Evolutionary conservation across 2,888 invertebrate species (phyloP), one percentile per base, ranked within the genome.

Genomic region (Drosophila seclusa): DNA sequence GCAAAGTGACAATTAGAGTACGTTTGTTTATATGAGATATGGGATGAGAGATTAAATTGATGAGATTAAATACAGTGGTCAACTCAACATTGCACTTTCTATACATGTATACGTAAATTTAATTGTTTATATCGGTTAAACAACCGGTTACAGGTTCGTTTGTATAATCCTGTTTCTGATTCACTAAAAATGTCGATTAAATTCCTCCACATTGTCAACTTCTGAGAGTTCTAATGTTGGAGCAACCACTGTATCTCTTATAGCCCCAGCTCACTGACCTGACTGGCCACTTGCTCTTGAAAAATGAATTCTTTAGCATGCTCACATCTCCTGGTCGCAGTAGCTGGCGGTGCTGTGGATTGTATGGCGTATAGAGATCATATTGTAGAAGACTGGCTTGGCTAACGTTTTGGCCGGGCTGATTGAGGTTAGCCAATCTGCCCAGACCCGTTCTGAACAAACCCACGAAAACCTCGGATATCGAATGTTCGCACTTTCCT

Each of bases 211-310:
- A 29, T 50, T 29, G 18, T 13, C n/a, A 11, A n/a, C n/a, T 6
- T n/a, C 4, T 13, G 7, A 32, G 16, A 24, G 16, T 34, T 53
- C 31, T 32, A 32, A n/a, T 31, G 18, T n/a, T 11, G 18, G 29
- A 50, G 29, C 27, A 52, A 52, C 4, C 52, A 34, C 11, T 16
- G n/a, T 7, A 34, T 8, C 18, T 18, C 5, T 3, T 16, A 45
- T 45, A 21, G 7, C 7, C 11, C 13, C 1, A 8, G 27, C 68
- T 49, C 59, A 90, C 76, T 65, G 59, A 91, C 91, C 92, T 88
- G 24, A 91, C 83, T 45, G 92, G 92, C 92, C 92, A 91, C 18
- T 87, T 86, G 36, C 83, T 63, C 82, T 91, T 92, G 49, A 92
- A 92, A 59, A 88, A 68, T 0, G 92, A 92, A 1, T 68, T 78